phyloP scores from a whole-genome alignment of 2,797 vertebrate genomes.

The Coranthus polyacanthus region DNA sequence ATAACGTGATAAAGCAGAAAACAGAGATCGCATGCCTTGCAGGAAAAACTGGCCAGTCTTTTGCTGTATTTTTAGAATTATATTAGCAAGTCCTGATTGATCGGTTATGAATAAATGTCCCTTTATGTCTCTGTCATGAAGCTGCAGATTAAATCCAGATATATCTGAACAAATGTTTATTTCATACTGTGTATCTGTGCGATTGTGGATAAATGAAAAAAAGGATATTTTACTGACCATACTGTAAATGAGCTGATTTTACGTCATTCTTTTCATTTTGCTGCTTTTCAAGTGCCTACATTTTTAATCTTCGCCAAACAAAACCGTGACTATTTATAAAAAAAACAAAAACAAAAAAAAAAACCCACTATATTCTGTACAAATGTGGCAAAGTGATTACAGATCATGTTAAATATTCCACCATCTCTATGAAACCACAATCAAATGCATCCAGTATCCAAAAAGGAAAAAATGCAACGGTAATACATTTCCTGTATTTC shows the following conservation, averaged over 20 bases:
- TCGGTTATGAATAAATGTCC: not conserved
- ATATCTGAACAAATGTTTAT: not conserved
- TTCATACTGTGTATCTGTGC: too few relatives aligned
- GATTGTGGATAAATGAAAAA: too few relatives aligned
- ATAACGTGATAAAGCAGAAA: slow-evolving; percentile 23
- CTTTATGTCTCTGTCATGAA: not conserved
- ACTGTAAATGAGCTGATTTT: too few relatives aligned
- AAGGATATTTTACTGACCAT: too few relatives aligned
- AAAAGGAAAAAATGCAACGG: slow-evolving; percentile 29
- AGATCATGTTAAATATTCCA: slow-evolving; percentile 28
- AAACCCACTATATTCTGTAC: slow-evolving; percentile 36
- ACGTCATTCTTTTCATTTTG: too few relatives aligned
- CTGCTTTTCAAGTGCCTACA: too few relatives aligned
- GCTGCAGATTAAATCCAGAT: not conserved
- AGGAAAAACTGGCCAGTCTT: not conserved
- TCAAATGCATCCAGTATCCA: slow-evolving; percentile 34
- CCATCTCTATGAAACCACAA: slow-evolving; percentile 27
- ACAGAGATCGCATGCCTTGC: not conserved
- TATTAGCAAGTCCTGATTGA: not conserved
- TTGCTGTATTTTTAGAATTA: not conserved
- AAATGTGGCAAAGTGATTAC: slow-evolving; percentile 41
- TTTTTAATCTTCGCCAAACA: too few relatives aligned
- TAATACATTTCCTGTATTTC: slow-evolving; percentile 59
- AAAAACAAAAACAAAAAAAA: too few relatives aligned
- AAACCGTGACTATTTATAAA: too few relatives aligned